Base-by-base conservation (phyloP, 64 coral and sea anemone genomes). In the Montipora foliosa region DNA sequence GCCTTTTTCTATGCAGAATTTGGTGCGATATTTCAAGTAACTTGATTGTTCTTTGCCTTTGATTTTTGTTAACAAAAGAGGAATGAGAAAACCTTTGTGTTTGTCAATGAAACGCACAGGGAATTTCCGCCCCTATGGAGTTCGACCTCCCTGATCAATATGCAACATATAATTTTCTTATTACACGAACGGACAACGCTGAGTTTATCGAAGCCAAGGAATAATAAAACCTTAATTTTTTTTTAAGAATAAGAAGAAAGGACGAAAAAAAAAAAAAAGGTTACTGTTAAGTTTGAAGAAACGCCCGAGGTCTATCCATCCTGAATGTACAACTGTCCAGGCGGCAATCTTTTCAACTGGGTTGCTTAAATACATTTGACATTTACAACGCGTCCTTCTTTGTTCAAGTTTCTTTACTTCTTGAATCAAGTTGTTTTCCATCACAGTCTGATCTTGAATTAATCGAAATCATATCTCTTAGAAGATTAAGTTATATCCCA, bases 71-170 rank as follows among this genome's bases (percentile, higher is more conserved):
- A 20, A 51, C 64, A 70, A 72, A 86, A 72, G 82, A 14, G 49
- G 82, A 72, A 86, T 49, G 45, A 10, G 66, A 72, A 57, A 86
- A 44, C 48, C 62, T 64, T 71, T 86, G 70, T 86, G 82, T 73
- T 17, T n/a, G 53, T 86, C 64, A 86, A 86, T 86, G 66, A 46
- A 86, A 49, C 82, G 19, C 66, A 59, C 62, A 86, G 82, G 82
- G 64, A 69, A 72, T 86, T 86, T 86, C 82, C 82, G 82, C 67
- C 50, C 82, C 82, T 17, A 49, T 86, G 70, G 82, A 71, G 82
- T 8, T 70, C 46, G 82, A 86, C 82, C 82, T 86, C 82, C 82
- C 82, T 72, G 82, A 50, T 86, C 82, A 86, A 86, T 86, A 64
- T 86, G 66, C 82, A 45, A 8, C 62, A 72, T 86, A 59, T 86